Base-by-base conservation (phyloP, 2,113 vertebrate species). In the Pangasianodon hypophthalmus region DNA sequence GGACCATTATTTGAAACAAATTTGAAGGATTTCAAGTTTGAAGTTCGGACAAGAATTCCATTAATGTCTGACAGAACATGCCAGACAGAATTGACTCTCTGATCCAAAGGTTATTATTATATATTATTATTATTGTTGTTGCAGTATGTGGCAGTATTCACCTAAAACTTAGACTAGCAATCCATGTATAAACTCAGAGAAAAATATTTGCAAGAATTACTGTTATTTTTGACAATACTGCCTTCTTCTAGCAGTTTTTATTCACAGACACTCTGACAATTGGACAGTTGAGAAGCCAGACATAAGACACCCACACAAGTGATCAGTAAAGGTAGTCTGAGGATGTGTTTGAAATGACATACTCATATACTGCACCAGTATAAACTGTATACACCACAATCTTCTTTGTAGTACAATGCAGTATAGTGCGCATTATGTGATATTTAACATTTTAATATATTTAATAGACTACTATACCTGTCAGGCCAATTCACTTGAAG, bases 221-320 rank as follows among this genome's bases (percentile, higher is more conserved):
- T 79, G 44, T 8, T 52, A 80, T 80, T 16, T 80, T 52, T 80
- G 44, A 29, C 75, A 48, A 14, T 48, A 29, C 44, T 29, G 44
- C 75, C 44, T 48, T 80, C 77, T 80, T 46, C 77, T 52, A 52
- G 46, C n/a, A 52, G 50, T 52, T 16, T 21, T 80, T 80, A 80
- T 80, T 80, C 77, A 80, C 46, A 46, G 29, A 80, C 26, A 52
- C 13, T 50, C 26, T 29, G 26, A 80, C 77, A 50, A 18, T 18
- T 54, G 80, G 80, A 54, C 50, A 54, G n/a, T 32, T 54, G 50
- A 54, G n/a, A 52, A 82, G 29, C 79, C 48, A 32, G 50, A 54
- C 80, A 54, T 54, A 54, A 82, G 50, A 82, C 80, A 82, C 80
- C 77, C 77, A 80, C 46, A 52, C 46, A 14, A 29, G 24, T 50